Evolutionary conservation across 2,888 invertebrate species (phyloP).

Genomic region (Hoplodrina ambigua): DNA sequence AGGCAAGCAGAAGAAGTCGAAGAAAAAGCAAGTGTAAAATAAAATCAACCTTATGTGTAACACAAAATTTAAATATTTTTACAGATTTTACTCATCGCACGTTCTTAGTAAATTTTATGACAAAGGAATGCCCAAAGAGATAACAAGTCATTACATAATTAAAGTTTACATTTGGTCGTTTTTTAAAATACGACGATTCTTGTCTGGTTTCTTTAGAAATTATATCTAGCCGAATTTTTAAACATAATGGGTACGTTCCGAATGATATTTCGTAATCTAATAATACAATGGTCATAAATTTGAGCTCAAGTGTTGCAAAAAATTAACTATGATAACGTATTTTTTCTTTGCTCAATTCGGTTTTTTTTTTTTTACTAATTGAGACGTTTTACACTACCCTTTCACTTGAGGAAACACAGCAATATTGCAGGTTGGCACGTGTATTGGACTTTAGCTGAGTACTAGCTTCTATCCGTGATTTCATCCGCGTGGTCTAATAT

Average conservation of each 20-base stretch:
- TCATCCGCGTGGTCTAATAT: too few species aligned
- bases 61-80: background rate
- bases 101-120: background rate
- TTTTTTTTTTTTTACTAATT: too few species aligned
- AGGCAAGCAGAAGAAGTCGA: too few species aligned
- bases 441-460: too few species aligned
- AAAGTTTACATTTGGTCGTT: constrained; percentile 7
- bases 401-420: too few species aligned
- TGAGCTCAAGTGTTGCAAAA: background rate
- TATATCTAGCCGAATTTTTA: constrained; percentile 9
- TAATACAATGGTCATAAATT: constrained; percentile 1
- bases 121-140: constrained; percentile 4
- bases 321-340: too few species aligned
- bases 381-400: too few species aligned
- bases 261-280: background rate
- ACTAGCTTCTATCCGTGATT: too few species aligned
- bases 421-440: too few species aligned
- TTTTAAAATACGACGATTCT: background rate
- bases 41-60: background rate
- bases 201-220: constrained; percentile 10
- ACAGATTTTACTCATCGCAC: background rate
- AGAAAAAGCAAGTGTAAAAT: too few species aligned
- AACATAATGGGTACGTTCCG: background rate
- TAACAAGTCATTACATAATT: constrained; percentile 11
- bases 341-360: too few species aligned